phyloP scores from a whole-genome alignment of 2,797 vertebrate genomes.

The Tiaroga cobitis region DNA sequence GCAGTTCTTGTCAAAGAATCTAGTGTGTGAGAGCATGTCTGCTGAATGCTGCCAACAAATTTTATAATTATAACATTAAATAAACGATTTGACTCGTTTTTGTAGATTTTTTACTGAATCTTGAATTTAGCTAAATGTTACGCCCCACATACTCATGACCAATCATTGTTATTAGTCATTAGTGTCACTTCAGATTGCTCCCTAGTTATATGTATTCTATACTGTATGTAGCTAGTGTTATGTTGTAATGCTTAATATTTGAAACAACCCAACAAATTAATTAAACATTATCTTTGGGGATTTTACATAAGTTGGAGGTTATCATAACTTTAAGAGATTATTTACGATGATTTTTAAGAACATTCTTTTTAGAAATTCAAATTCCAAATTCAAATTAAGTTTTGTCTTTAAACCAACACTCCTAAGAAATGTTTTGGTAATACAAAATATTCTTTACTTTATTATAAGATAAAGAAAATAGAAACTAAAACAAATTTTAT shows the following conservation, averaged over 20 bases:
- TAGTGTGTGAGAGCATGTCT: background rate
- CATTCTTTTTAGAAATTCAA: background rate
- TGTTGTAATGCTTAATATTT: background rate
- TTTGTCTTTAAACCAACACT: background rate
- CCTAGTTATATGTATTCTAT: background rate
- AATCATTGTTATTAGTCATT: background rate
- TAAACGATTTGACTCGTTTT: background rate
- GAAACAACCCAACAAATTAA: background rate
- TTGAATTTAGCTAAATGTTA: background rate
- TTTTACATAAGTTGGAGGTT: background rate
- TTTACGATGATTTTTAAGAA: background rate
- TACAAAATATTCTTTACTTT: background rate
- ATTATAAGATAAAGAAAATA: background rate
- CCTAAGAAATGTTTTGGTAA: background rate
- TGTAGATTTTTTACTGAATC: background rate
- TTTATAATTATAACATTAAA: background rate
- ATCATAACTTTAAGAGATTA: background rate
- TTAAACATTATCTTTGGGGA: background rate
- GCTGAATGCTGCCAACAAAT: background rate
- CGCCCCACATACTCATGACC: background rate
- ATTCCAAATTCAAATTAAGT: no score
- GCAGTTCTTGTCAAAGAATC: background rate
- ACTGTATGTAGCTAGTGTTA: background rate
- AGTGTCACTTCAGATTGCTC: background rate
- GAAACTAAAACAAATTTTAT: background rate